phyloP scores from a whole-genome alignment of 2,797 vertebrate species.

The Anguilla obscura region DNA sequence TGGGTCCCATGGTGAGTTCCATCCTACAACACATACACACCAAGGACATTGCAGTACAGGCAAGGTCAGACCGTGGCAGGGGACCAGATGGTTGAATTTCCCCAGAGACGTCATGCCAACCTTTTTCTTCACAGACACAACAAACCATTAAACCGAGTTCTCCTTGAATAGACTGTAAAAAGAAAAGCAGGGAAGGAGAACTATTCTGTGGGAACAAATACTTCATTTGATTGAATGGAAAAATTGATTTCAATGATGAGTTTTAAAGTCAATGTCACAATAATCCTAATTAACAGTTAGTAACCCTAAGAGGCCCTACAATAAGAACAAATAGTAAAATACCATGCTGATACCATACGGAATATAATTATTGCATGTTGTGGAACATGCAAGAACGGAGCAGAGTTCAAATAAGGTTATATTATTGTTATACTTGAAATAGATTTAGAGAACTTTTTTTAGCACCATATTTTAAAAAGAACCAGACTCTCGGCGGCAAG shows the following conservation, averaged over 20 bases:
- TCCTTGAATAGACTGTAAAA: not conserved
- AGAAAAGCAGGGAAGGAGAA: not conserved
- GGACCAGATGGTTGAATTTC: slow-evolving; percentile 7
- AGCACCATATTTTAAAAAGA: not conserved
- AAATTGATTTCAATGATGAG: not conserved
- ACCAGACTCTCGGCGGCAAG: not conserved
- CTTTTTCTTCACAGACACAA: not conserved
- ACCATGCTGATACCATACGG: not conserved
- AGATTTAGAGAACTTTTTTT: not conserved
- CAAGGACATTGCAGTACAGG: not conserved
- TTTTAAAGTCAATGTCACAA: not conserved
- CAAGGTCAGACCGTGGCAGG: not conserved
- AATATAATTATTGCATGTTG: not conserved
- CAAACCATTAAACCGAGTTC: not conserved
- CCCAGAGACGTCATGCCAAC: not conserved
- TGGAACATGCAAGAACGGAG: not conserved
- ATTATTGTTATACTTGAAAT: not conserved
- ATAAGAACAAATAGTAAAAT: not conserved
- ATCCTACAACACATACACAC: not conserved
- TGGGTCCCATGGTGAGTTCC: not conserved
- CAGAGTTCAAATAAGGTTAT: not conserved
- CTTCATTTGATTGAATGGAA: not conserved
- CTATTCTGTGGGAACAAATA: not conserved
- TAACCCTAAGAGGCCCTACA: not conserved
- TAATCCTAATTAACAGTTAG: not conserved